A percentile compares a stretch with the other conserved stretches of the same genome.
Conservation (phyloP, 2,113 vertebrate genomes). For the Anhinga anhinga region DNA sequence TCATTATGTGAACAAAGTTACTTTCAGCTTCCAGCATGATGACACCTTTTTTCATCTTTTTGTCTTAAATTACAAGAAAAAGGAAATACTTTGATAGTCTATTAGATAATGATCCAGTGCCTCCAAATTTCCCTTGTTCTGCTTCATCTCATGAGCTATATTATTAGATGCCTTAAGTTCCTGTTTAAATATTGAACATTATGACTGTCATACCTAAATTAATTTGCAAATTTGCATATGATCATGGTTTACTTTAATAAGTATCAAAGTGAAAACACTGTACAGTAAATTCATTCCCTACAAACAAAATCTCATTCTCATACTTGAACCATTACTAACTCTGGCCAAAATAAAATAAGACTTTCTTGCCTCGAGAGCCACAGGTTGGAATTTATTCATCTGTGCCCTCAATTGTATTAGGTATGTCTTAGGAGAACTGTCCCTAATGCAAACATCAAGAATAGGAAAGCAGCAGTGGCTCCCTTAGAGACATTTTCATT, state of each 20-base stretch:
- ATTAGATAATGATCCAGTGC: neutral
- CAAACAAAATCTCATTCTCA: neutral
- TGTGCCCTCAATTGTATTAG: neutral
- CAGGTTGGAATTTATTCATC: neutral
- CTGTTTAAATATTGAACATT: neutral
- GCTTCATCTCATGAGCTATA: neutral
- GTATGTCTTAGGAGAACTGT: neutral
- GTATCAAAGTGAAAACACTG: neutral
- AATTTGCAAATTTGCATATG: neutral
- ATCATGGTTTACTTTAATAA: neutral
- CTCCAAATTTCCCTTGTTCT: neutral
- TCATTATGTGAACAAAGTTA: neutral
- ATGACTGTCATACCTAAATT: neutral
- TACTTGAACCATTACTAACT: neutral
- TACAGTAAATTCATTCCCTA: neutral
- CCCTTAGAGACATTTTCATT: neutral
- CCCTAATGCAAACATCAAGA: neutral
- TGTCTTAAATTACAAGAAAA: neutral
- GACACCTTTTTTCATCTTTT: neutral
- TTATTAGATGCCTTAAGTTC: neutral
- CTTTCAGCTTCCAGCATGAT: neutral
- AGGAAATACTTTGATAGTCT: neutral
- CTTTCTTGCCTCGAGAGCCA: neutral
- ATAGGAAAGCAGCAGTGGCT: neutral
- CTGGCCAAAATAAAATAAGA: neutral